Evolutionary conservation across 2,888 invertebrate species (phyloP), one percentile per base, ranked within the genome.

Genomic region (Tetrapedia diversipes): DNA sequence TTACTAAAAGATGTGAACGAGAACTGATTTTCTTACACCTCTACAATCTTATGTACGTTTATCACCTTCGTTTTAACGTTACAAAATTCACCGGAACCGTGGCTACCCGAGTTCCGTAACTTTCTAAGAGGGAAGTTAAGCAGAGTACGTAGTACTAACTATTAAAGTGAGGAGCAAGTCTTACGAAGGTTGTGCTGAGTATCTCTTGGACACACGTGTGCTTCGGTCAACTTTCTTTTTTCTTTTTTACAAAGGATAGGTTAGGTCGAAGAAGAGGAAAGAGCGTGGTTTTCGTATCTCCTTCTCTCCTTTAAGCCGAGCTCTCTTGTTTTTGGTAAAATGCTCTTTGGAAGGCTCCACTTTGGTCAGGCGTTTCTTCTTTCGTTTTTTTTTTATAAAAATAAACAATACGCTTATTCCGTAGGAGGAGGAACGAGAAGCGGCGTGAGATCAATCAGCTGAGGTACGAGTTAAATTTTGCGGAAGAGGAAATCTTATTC

Each of bases 301-400:
- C 19, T 1, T 2, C 24, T 8, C n/a, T 29, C 4, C 10, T 8
- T 41, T n/a, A n/a, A 22, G 4, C 4, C 27, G 41, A 29, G 10
- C 6, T 57, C 29, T 53, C 34, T 16, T n/a, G n/a, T n/a, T n/a
- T 22, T 49, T 24, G 54, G 53, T 51, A 53, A n/a, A 72, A 37
- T 43, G 57, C 24, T 45, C 59, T 32, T 45, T 54, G 29, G 59
- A 51, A 75, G 57, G 43, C 34, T 60, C 45, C 22, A 65, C 27
- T 63, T 66, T 75, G 76, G 75, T 75, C 75, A 16, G 41, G 32
- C 27, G 22, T 51, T 57, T 34, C 34, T 16, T 53, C 24, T 27
- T 19, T 51, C 16, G 24, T 39, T 39, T 16, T 22, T 19, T 34
- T 24, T 27, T 45, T 74, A 53, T 14, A 74, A 74, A 74, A 75